Percentiles rank a stretch among this genome's conserved stretches.
These are phyloP conservation scores for Chydorus sphaericus DNA, from an alignment of 2,888 invertebrate genomes.

Conservation along the genomic window DNA sequence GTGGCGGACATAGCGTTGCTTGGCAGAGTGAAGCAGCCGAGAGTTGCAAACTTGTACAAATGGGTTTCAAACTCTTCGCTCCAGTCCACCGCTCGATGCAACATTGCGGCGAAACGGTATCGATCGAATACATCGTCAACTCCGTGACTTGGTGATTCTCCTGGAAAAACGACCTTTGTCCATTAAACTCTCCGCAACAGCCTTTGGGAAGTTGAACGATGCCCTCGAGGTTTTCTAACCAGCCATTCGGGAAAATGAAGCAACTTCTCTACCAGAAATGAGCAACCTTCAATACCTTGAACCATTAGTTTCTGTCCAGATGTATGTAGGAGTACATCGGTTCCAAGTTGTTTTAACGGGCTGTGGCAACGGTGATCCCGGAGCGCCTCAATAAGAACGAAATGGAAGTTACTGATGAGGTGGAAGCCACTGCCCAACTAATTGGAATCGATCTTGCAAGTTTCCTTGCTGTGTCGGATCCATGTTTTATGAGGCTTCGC, in stretches of 20 bases:
- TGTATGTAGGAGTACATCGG: background rate
- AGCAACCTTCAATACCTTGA: background rate
- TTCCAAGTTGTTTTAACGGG: background rate
- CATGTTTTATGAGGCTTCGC: too few species aligned
- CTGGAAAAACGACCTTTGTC: background rate
- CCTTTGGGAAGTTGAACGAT: background rate
- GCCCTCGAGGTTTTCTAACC: background rate
- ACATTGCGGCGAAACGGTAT: background rate
- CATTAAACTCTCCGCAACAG: too few species aligned
- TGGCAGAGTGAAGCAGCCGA: background rate
- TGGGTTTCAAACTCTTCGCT: background rate
- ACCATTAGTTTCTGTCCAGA: background rate
- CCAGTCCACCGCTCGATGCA: background rate
- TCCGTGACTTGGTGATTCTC: background rate
- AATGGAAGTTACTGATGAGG: background rate
- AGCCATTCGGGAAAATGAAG: too few species aligned
- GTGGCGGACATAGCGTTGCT: background rate
- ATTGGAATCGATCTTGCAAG: conserved; percentile 2
- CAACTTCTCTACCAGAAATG: background rate
- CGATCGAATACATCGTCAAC: background rate
- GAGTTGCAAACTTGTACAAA: background rate
- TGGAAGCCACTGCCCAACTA: background rate
- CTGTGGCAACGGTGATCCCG: background rate
- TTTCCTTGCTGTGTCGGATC: background rate
- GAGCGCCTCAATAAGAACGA: background rate